A percentile compares a stretch with the other conserved stretches of the same genome.
These are phyloP conservation scores for Bubo blakistoni DNA, from an alignment of 2,113 vertebrate genomes.

Conservation along the genomic window DNA sequence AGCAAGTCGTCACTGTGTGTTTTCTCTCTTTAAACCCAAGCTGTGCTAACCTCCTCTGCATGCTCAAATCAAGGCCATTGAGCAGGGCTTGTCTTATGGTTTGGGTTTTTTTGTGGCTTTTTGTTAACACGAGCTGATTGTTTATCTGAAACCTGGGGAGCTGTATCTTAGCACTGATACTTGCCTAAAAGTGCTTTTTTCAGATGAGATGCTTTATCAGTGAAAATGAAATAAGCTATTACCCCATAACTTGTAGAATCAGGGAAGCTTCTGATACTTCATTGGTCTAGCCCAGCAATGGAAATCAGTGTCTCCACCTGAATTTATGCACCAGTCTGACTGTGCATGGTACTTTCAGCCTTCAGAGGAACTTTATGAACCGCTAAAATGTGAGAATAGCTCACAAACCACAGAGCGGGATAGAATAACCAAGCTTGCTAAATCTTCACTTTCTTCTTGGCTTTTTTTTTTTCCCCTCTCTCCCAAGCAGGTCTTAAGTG, in stretches of 20 bases:
- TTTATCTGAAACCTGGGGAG: background rate
- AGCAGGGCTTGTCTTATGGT: background rate
- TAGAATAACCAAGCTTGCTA: background rate
- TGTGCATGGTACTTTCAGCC: background rate
- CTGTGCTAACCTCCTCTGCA: background rate
- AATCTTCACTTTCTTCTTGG: background rate
- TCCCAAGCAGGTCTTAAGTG: background rate
- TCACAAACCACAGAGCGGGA: background rate
- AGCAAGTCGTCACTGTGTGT: accelerated
- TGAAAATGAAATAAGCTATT: background rate
- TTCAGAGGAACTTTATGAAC: background rate
- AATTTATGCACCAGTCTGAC: background rate
- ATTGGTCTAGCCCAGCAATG: background rate
- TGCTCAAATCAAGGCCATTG: accelerated
- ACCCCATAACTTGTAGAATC: background rate
- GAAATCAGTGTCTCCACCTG: background rate
- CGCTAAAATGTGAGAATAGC: accelerated
- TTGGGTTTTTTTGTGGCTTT: background rate
- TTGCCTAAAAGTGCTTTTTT: background rate
- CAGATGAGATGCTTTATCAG: background rate
- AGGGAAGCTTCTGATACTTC: background rate
- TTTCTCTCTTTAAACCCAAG: background rate
- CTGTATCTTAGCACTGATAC: background rate
- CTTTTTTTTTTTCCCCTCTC: background rate
- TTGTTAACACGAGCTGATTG: background rate